Evolutionary conservation across 2,797 vertebrate species (phyloP), one percentile per base, ranked within the genome.

Genomic region (Sphenopsis melanotis): DNA sequence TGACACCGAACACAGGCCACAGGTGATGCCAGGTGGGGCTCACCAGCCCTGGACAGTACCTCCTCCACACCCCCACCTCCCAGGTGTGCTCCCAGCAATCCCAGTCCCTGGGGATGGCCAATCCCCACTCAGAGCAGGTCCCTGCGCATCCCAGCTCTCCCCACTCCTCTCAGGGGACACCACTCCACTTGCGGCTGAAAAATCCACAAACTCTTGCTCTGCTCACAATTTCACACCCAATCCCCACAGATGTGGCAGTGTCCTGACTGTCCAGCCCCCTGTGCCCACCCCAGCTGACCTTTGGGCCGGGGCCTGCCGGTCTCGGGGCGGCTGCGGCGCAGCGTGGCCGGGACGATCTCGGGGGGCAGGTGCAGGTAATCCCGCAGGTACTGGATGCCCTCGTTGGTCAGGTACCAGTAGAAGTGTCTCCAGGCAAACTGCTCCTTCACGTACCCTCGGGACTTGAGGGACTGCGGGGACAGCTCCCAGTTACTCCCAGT

Each of bases 351-450:
- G 79, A 99, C 99, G 1, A 99, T 99, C 98, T 99, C 99, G 1
- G 99, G 99, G 56, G 99, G 99, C 27, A 99, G 98, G 94, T 99
- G 99, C 18, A 99, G 98, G 97, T 99, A 99, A 97, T 99, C 99
- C 2, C 99, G 98, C 97, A 99, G 98, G 91, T 99, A 99, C 98
- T 99, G 99, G 97, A 99, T 99, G 59, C 99, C 99, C 96, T 99
- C 99, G 12, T 99, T 99, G 96, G 99, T 99, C 92, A 99, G 98
- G 91, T 99, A 99, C 99, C 99, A 99, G 97, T 99, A 99, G 93
- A 99, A 99, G 86, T 99, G 99, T 91, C 99, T 99, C 99, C 99
- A 99, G 21, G 99, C 99, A 98, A 99, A 99, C 98, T 99, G 99
- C 97, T 99, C 99, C 97, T 99, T 99, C 92, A 99, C 99, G 9